These are phyloP conservation scores for Microctonus aethiopoides DNA, from an alignment of 2,888 invertebrate species.

Conservation along the genomic window DNA sequence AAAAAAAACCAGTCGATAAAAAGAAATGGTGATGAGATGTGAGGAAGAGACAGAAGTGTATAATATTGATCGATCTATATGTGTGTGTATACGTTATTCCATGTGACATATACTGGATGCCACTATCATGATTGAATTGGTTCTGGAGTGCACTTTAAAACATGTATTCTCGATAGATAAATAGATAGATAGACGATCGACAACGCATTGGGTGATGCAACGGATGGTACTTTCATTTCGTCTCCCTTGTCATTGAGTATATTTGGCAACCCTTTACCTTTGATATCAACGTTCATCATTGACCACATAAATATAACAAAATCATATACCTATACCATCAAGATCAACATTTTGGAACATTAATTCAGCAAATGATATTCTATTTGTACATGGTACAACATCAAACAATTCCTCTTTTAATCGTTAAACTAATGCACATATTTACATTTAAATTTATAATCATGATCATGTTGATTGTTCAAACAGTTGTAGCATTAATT, in stretches of 20 bases:
- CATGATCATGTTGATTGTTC: background rate
- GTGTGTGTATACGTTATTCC: background rate
- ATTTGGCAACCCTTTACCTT: background rate
- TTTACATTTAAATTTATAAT: background rate
- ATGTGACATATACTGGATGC: slow-evolving; percentile 8
- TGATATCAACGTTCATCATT: background rate
- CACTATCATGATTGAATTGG: slow-evolving; percentile 38
- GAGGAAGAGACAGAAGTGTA: background rate
- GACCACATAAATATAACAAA: background rate
- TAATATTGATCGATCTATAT: slow-evolving; percentile 29
- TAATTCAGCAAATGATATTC: too few relatives aligned
- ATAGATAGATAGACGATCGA: background rate
- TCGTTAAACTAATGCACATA: background rate
- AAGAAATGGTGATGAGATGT: background rate
- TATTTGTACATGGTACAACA: background rate
- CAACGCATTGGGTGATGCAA: background rate
- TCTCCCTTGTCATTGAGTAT: background rate
- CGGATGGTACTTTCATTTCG: background rate
- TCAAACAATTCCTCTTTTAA: background rate
- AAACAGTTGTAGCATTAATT: too few relatives aligned
- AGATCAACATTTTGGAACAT: too few relatives aligned
- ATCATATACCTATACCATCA: background rate
- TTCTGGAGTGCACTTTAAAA: slow-evolving; percentile 41
- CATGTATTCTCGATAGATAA: slow-evolving; percentile 20
- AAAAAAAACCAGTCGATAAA: background rate